These are phyloP conservation scores for Triops cancriformis DNA, from an alignment of 1,140 invertebrate species.

Conservation along the genomic window DNA sequence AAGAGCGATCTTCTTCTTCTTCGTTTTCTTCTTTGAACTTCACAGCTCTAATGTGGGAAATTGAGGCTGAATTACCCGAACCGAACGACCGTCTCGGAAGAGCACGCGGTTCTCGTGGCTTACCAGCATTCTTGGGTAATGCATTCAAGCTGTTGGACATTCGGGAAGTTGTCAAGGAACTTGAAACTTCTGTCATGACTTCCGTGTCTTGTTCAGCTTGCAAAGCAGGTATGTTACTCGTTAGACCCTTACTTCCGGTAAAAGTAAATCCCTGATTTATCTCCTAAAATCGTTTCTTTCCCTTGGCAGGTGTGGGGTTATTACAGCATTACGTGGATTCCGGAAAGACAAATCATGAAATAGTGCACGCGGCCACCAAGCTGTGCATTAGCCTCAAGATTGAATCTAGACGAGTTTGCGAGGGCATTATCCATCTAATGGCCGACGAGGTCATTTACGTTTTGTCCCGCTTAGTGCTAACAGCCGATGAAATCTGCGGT, in stretches of 20 bases:
- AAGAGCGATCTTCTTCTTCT: too few relatives aligned
- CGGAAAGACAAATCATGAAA: conserved; percentile 73
- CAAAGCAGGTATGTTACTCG: conserved; percentile 55
- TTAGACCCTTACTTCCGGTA: neutral
- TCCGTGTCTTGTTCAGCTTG: conserved; percentile 84
- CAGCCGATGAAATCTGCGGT: conserved; percentile 79
- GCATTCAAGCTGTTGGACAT: conserved; percentile 69
- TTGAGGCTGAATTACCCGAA: conserved; percentile 29
- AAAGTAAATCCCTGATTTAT: neutral
- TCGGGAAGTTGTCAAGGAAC: conserved; percentile 72
- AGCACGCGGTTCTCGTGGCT: conserved; percentile 26
- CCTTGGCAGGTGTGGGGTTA: conserved; percentile 56
- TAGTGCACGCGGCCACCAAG: conserved; percentile 72
- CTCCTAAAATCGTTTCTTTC: conserved; percentile 23
- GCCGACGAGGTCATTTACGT: conserved; percentile 75
- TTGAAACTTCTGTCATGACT: conserved; percentile 82
- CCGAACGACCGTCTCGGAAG: conserved; percentile 27
- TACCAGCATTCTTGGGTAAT: conserved; percentile 51
- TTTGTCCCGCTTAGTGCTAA: conserved; percentile 62
- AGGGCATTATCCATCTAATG: conserved; percentile 74
- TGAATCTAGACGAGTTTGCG: conserved; percentile 72
- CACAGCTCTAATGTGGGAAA: conserved; percentile 31
- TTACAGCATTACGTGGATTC: conserved; percentile 73
- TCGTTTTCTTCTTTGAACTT: conserved; percentile 33
- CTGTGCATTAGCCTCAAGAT: conserved; percentile 78